Base-by-base conservation (phyloP, 2,888 invertebrate genomes). In the Acanthopleura granulata region DNA sequence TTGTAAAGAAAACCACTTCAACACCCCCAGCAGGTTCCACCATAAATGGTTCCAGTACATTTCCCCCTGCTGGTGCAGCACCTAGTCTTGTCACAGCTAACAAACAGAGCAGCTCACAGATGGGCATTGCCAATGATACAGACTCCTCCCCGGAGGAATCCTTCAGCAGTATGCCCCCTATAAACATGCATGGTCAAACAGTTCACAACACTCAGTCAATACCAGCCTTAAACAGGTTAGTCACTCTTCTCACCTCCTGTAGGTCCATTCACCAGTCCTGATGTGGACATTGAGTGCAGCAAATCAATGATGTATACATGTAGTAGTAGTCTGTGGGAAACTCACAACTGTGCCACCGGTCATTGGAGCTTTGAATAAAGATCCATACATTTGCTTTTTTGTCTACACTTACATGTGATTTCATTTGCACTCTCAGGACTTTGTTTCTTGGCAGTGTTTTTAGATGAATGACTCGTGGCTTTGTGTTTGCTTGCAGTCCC, bases 151-250 rank as follows among this genome's bases (percentile, higher is more conserved):
- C 71, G 1, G 71, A 71, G 25, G 71, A 49, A 15, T 71, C 49
- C 27, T 25, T 18, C 27, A 66, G 25, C 25, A 29, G 25, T 66
- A 66, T 66, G 30, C 27, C 30, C 9, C 27, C 30, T 66, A 66
- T 25, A 66, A 25, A 66, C 16, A 66, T 66, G 27, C 9, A n/a
- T 27, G 30, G 69, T 66, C 80, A 80, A 66, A 78, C 79, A 0
- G 62, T 77, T 49, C 76, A 76, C 30, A 78, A 77, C 16, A 73
- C 82, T 49, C 76, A 75, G 71, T 79, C 83, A 14, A 83, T 84
- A 72, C 83, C 84, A 62, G 78, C 83, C 29, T 76, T 85, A 49
- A 82, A 78, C 79, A 86, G 84, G 85, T 86, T 74, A 77, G 80
- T 74, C 40, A 40, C 40, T 40, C 9, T 3, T 40, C 9, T 40